Evolutionary conservation across 2,888 invertebrate species (phyloP), one percentile per base, ranked within the genome.

Genomic region (Acleris holmiana): DNA sequence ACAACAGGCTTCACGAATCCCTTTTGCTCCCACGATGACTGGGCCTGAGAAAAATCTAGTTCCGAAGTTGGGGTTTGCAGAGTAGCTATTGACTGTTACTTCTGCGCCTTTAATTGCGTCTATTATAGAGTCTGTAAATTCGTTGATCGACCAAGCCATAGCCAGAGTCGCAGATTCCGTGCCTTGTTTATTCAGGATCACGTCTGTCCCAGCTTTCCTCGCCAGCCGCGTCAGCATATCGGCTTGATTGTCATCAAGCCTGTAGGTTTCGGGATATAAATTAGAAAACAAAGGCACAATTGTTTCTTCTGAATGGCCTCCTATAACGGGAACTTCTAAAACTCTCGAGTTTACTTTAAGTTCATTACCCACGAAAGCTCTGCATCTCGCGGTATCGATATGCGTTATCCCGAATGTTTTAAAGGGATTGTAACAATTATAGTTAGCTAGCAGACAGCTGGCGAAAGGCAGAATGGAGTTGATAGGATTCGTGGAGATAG

Each of bases 261-360:
- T 44, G 46, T 74, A 75, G 44, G 69, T 70, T 2, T 66, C 50
- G 0, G 86, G 86, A 2, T 70, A 60, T 50, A 88, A 67, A 71
- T 82, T 84, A 1, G 88, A 88, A 73, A 86, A 88, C 25, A 89
- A 67, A 4, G 88, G 89, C 57, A 88, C 73, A 41, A 87, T 79
- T 2, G 88, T 86, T 1, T 85, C 77, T 17, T 85, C 85, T 0
- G 88, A 88, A 70, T 88, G 86, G 0, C 88, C 89, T 56, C 89
- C 86, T 17, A 89, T 81, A 0, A 88, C 85, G 15, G 88, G 89
- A 35, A 89, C 65, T 7, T 73, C 60, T 23, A 89, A 58, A 21
- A 74, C 68, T 13, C 67, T 54, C 13, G 84, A 78, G 62, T 77
- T 80, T 0, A 81, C 73, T 47, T 79, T 69, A 5, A 88, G 72